Evolutionary conservation across 2,113 vertebrate genomes (phyloP).

Genomic region (Pterophyllum scalare): DNA sequence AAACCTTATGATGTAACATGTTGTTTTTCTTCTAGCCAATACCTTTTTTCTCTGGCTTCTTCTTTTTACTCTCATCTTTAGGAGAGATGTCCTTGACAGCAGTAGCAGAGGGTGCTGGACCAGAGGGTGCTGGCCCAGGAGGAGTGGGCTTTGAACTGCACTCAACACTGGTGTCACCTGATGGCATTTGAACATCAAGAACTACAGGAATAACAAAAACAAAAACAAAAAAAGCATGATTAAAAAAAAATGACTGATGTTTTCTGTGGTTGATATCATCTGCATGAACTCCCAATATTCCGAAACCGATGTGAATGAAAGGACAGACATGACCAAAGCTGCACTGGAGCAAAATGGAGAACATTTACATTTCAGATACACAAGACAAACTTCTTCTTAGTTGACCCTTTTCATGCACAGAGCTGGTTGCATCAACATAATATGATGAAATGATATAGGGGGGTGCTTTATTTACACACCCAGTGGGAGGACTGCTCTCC

Average conservation of each 20-base stretch:
- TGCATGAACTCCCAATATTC: not conserved
- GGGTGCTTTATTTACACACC: constrained; percentile 65
- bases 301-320: not conserved
- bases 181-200: constrained; percentile 80
- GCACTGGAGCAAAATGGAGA: not conserved
- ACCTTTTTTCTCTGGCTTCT: constrained; percentile 94
- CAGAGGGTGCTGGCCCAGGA: constrained; percentile 54
- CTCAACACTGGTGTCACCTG: constrained; percentile 60
- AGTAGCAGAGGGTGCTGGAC: constrained; percentile 32
- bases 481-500: constrained; percentile 59
- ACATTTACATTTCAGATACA: constrained; percentile 11
- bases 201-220: constrained; percentile 76
- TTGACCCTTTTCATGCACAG: constrained; percentile 17
- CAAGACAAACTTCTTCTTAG: not conserved
- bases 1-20: not conserved
- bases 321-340: not conserved
- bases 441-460: constrained; percentile 58
- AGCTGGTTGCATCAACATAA: constrained; percentile 45
- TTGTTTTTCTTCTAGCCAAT: constrained; percentile 21
- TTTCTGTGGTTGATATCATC: not conserved
- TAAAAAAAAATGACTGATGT: not conserved
- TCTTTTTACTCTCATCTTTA: constrained; percentile 86
- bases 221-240: not conserved
- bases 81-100: constrained; percentile 63
- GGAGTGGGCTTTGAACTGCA: constrained; percentile 60